These are phyloP conservation scores for Andrena fulva DNA, from an alignment of 2,888 invertebrate genomes.

Conservation along the genomic window DNA sequence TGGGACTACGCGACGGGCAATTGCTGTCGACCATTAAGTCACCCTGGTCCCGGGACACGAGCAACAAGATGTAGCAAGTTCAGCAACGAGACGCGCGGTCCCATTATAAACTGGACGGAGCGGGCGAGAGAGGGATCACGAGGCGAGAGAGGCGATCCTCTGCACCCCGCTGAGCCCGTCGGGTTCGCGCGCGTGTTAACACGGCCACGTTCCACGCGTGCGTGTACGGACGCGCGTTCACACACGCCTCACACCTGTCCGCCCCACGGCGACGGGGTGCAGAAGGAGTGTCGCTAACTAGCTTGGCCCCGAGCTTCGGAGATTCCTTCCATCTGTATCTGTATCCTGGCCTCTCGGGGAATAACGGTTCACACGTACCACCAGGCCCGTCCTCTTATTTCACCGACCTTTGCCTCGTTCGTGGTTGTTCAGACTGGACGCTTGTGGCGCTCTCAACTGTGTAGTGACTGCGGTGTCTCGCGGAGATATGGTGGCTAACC, in stretches of 20 bases:
- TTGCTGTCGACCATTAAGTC: constrained; percentile 32
- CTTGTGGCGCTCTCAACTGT: not conserved
- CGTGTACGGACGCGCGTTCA: constrained; percentile 46
- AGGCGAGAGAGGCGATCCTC: constrained; percentile 37
- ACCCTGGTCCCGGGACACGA: not conserved
- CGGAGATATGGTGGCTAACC: not conserved
- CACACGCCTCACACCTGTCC: constrained; percentile 65
- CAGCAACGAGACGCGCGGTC: constrained; percentile 23
- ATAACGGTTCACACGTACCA: constrained; percentile 43
- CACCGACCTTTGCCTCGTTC: constrained; percentile 18
- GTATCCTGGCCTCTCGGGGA: constrained; percentile 2
- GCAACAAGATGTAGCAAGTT: constrained; percentile 36
- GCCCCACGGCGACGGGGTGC: constrained; percentile 13
- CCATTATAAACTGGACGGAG: constrained; percentile 52
- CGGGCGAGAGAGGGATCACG: constrained; percentile 45
- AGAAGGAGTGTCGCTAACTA: constrained; percentile 70
- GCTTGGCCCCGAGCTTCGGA: constrained; percentile 69
- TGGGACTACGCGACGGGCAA: constrained; percentile 19
- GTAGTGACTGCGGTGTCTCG: not conserved
- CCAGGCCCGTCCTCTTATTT: constrained; percentile 32
- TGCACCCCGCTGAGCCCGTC: constrained; percentile 63
- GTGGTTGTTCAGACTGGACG: constrained; percentile 21
- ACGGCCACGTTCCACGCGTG: constrained; percentile 63
- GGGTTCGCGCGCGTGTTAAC: constrained; percentile 71
- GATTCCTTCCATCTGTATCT: constrained; percentile 65